phyloP scores from a whole-genome alignment of 1,140 invertebrate genomes.

The Drosophila burlai region DNA sequence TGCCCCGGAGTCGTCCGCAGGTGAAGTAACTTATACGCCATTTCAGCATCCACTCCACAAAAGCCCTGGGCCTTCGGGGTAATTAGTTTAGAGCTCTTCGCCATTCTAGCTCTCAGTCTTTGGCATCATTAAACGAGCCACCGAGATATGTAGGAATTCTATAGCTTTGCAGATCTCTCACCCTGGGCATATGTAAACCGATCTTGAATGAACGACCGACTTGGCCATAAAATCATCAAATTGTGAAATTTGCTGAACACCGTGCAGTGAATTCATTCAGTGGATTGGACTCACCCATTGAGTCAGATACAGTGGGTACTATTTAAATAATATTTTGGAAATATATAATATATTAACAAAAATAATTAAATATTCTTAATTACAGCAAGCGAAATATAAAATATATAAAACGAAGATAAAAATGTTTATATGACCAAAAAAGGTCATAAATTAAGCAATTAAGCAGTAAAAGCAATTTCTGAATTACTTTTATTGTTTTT shows the following conservation, averaged over 20 bases:
- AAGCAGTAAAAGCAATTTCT: background rate
- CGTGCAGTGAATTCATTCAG: slow-evolving; percentile 37
- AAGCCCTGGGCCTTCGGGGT: slow-evolving; percentile 45
- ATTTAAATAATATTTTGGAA: background rate
- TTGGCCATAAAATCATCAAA: slow-evolving; percentile 41
- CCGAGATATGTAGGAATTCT: slow-evolving; percentile 18
- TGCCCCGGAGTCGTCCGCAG: slow-evolving; percentile 67
- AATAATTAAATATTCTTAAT: background rate
- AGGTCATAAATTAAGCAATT: too few relatives aligned
- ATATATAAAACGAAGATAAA: background rate
- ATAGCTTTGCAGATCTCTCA: slow-evolving; percentile 14
- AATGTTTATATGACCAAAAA: background rate
- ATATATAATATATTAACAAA: background rate
- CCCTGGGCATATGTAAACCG: slow-evolving; percentile 17
- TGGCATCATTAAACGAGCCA: slow-evolving; percentile 35
- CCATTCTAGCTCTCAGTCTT: slow-evolving; percentile 13
- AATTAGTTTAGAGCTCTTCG: slow-evolving; percentile 71
- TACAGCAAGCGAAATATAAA: background rate
- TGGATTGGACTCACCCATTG: slow-evolving; percentile 28
- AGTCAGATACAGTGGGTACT: background rate
- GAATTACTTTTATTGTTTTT: background rate
- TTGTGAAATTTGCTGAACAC: slow-evolving; percentile 54
- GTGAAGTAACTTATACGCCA: slow-evolving; percentile 79
- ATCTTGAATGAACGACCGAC: slow-evolving; percentile 27
- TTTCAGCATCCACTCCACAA: slow-evolving; percentile 37